Evolutionary conservation across 2,888 invertebrate species (phyloP).

Genomic region (Barypeithes pellucidus): DNA sequence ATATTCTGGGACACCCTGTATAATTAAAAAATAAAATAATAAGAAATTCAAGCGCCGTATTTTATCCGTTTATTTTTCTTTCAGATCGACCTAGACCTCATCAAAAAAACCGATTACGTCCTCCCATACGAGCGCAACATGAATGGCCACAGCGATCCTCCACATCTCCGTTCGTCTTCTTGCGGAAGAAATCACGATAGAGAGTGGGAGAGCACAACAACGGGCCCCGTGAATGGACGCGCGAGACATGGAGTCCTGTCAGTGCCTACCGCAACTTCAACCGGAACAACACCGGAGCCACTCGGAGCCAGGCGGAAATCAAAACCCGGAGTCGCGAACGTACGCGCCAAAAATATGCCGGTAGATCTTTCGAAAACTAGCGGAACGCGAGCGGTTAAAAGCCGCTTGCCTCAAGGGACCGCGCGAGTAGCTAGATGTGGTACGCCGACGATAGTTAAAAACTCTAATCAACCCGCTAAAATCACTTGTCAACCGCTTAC

Average conservation of each 20-base stretch:
- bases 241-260: constrained; percentile 58
- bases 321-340: constrained; percentile 28
- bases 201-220: constrained; percentile 66
- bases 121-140: constrained; percentile 64
- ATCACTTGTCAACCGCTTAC: neutral
- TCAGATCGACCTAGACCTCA: constrained; percentile 73
- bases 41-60: neutral
- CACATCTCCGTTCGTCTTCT: constrained; percentile 49
- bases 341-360: constrained; percentile 37
- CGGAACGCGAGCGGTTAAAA: constrained; percentile 34
- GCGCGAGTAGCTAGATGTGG: neutral
- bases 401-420: constrained; percentile 37
- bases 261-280: constrained; percentile 66
- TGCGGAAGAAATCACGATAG: constrained; percentile 56
- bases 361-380: constrained; percentile 33
- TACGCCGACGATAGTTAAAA: neutral
- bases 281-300: constrained; percentile 57
- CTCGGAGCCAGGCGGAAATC: constrained; percentile 39
- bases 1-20: too few relatives aligned
- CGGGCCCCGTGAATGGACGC: constrained; percentile 44
- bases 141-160: constrained; percentile 62
- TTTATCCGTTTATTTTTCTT: constrained; percentile 58
- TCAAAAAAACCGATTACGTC: constrained; percentile 72
- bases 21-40: too few relatives aligned
- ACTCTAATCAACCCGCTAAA: neutral